A percentile compares a stretch with the other conserved stretches of the same genome.
These are phyloP conservation scores for Pseudococcus jackbeardsleyi DNA, from an alignment of 2,888 invertebrate species.

Conservation along the genomic window DNA sequence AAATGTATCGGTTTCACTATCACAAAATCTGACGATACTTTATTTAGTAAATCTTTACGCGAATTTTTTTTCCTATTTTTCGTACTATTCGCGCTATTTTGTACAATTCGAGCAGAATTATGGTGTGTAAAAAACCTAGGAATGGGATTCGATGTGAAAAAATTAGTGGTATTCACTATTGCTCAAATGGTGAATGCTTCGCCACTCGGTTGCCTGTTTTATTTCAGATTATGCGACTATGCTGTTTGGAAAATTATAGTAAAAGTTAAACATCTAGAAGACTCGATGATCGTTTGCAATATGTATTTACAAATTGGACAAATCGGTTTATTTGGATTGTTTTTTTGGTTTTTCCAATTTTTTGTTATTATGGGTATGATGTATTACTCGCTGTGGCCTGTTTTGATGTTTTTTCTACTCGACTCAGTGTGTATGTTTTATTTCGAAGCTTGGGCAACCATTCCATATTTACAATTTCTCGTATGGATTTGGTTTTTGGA, in stretches of 20 bases:
- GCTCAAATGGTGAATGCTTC: not conserved
- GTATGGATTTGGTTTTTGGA: not conserved
- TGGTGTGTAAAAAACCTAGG: not conserved
- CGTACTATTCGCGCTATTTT: not conserved
- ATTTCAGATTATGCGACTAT: not conserved
- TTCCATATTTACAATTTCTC: conserved; percentile 3
- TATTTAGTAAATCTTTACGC: not conserved
- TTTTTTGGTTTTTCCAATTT: not conserved
- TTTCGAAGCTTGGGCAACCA: not conserved
- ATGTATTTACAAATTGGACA: not conserved
- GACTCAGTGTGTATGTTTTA: not conserved
- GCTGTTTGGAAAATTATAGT: not conserved
- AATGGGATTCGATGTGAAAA: not conserved
- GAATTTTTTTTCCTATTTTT: not conserved
- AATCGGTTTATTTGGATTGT: not conserved
- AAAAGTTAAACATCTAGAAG: not conserved
- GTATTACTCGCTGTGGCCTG: not conserved
- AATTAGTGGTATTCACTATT: not conserved
- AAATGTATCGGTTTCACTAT: not conserved
- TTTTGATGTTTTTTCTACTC: not conserved
- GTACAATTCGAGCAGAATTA: not conserved
- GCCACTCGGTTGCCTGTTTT: not conserved
- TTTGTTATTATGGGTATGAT: not conserved
- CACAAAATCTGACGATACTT: not conserved
- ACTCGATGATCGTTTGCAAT: not conserved